These are phyloP conservation scores for Aptenodytes forsteri DNA, from an alignment of 2,113 vertebrate genomes.

Conservation along the genomic window DNA sequence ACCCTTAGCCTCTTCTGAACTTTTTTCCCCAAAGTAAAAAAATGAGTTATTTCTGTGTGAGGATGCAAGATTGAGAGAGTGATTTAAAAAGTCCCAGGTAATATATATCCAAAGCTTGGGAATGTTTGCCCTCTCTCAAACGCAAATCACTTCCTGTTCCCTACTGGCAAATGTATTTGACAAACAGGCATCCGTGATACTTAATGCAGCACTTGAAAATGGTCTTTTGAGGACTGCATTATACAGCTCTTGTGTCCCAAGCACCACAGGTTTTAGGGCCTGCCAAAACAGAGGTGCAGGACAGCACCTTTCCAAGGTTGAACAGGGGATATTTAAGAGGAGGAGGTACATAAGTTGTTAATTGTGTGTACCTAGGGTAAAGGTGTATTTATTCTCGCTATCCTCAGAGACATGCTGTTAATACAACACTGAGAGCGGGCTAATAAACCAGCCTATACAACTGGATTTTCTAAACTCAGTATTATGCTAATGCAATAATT, in stretches of 20 bases:
- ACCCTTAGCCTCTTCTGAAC: neutral
- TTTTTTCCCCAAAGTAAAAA: neutral
- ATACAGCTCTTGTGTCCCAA: too few relatives aligned
- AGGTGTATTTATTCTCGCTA: neutral
- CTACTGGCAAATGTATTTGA: neutral
- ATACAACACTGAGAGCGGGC: neutral
- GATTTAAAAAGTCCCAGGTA: neutral
- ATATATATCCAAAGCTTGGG: neutral
- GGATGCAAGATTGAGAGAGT: neutral
- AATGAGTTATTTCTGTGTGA: neutral
- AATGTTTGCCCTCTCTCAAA: neutral
- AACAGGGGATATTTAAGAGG: neutral
- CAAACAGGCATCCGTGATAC: neutral
- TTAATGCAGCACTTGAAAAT: neutral
- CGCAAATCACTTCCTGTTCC: neutral
- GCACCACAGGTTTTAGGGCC: neutral
- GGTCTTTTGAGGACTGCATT: neutral
- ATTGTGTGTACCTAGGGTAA: neutral
- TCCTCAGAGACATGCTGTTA: neutral
- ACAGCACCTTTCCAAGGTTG: neutral
- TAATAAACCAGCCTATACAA: neutral
- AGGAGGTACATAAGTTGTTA: neutral
- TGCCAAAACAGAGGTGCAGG: neutral
- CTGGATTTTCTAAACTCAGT: neutral
- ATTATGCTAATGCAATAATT: neutral